Conservation (phyloP, 2,888 invertebrate genomes). For the Calameuta pallipes region DNA sequence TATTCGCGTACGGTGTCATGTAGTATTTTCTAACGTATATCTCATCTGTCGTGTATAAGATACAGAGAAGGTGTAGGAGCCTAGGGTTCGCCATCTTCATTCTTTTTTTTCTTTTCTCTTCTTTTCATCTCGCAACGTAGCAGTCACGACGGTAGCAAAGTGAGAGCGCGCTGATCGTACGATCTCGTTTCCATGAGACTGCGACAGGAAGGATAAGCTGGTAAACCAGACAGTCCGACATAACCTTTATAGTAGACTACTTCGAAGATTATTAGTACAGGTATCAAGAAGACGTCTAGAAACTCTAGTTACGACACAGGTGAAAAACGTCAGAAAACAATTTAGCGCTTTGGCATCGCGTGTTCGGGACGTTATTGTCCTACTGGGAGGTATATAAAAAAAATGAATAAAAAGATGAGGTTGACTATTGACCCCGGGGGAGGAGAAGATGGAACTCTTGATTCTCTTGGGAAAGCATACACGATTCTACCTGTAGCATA, state of each 20-base stretch:
- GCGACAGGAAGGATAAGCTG: not conserved
- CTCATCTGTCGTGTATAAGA: not conserved
- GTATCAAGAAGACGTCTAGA: not conserved
- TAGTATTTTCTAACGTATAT: not conserved
- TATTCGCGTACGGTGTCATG: not conserved
- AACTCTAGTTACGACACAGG: not conserved
- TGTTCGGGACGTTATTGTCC: not conserved
- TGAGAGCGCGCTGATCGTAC: not conserved
- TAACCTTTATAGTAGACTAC: not conserved
- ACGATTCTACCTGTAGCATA: not conserved
- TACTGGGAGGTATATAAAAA: not conserved
- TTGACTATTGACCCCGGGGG: not conserved
- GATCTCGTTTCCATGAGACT: not conserved
- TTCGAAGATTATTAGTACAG: not conserved
- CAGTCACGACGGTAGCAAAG: not conserved
- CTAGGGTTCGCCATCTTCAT: not conserved
- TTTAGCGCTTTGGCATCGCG: not conserved
- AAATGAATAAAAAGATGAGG: not conserved
- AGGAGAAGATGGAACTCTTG: not conserved
- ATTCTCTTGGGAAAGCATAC: not conserved
- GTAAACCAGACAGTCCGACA: not conserved
- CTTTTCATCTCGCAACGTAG: not conserved
- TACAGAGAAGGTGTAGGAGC: not conserved
- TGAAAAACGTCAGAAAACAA: not conserved
- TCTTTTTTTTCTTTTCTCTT: not conserved